phyloP scores from a whole-genome alignment of 2,113 vertebrate genomes.

The Egretta garzetta region DNA sequence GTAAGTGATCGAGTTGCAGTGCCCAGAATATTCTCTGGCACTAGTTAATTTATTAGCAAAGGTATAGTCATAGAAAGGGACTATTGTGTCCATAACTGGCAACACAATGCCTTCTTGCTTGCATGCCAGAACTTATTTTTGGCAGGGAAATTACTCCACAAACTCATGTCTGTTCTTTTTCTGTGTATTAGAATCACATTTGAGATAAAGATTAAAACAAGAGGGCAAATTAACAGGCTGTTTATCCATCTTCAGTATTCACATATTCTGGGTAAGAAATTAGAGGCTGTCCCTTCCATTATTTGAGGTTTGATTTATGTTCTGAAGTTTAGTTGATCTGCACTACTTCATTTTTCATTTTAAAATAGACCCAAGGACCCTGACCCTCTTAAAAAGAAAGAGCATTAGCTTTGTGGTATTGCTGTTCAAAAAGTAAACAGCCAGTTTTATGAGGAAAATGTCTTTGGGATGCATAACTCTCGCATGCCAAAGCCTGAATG shows the following conservation, averaged over 20 bases:
- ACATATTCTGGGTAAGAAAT: constrained; percentile 19
- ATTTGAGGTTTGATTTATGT: constrained; percentile 61
- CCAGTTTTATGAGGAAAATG: constrained; percentile 57
- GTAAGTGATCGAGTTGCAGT: background rate
- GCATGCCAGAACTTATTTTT: constrained; percentile 9
- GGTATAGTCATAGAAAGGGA: background rate
- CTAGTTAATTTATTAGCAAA: background rate
- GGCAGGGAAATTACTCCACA: background rate
- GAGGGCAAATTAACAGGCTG: background rate
- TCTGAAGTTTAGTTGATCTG: constrained; percentile 47
- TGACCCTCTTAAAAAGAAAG: constrained; percentile 60
- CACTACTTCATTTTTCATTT: constrained; percentile 64
- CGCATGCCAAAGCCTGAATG: constrained; percentile 10
- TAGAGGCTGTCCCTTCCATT: background rate
- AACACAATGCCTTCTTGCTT: background rate
- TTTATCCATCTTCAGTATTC: constrained; percentile 15
- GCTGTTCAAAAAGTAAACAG: constrained; percentile 58
- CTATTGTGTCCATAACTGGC: background rate
- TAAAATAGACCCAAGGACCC: constrained; percentile 48
- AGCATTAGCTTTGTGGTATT: constrained; percentile 57
- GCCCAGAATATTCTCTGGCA: background rate
- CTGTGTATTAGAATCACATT: constrained; percentile 21
- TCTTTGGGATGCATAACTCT: constrained; percentile 40
- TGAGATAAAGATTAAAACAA: constrained; percentile 41
- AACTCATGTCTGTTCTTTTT: background rate